These are phyloP conservation scores for Vulpes vulpes DNA, from an alignment of 2,113 vertebrate genomes.

Conservation along the genomic window DNA sequence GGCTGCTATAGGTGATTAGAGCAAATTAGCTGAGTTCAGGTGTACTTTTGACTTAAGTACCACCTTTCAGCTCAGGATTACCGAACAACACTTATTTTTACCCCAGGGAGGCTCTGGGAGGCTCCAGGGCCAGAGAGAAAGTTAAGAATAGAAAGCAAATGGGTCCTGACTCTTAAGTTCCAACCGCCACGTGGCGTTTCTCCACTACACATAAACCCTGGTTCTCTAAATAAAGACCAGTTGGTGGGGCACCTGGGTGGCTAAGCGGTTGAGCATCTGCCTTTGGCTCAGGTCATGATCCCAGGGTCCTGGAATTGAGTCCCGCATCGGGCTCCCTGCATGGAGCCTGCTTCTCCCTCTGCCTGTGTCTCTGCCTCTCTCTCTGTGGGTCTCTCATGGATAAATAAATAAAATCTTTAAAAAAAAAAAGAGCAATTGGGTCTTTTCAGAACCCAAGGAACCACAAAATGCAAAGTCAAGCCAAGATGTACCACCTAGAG, in stretches of 20 bases:
- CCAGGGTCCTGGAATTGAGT: too few species aligned
- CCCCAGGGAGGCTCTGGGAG: not conserved
- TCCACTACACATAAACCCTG: not conserved
- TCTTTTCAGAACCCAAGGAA: not conserved
- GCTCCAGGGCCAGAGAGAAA: slow-evolving; percentile 33
- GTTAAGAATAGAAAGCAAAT: slow-evolving; percentile 62
- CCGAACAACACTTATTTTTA: slow-evolving; percentile 66
- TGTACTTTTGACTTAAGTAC: slow-evolving; percentile 57
- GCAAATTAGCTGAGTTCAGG: slow-evolving; percentile 67
- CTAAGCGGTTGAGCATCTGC: too few species aligned
- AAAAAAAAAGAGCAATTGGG: not conserved
- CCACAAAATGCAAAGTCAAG: not conserved
- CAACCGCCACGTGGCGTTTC: not conserved
- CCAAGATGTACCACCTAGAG: not conserved
- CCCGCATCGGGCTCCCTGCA: too few species aligned
- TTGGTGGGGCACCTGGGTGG: not conserved
- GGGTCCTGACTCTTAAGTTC: not conserved
- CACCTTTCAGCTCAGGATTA: slow-evolving; percentile 63
- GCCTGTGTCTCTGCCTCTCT: too few species aligned
- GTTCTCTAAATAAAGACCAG: slow-evolving; percentile 49
- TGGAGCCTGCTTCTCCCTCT: too few species aligned
- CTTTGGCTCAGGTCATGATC: too few species aligned
- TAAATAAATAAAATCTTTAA: too few species aligned
- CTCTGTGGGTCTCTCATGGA: too few species aligned
- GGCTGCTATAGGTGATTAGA: slow-evolving; percentile 18